Conservation (phyloP, 2,888 invertebrate species). For the Gibbula magus region DNA sequence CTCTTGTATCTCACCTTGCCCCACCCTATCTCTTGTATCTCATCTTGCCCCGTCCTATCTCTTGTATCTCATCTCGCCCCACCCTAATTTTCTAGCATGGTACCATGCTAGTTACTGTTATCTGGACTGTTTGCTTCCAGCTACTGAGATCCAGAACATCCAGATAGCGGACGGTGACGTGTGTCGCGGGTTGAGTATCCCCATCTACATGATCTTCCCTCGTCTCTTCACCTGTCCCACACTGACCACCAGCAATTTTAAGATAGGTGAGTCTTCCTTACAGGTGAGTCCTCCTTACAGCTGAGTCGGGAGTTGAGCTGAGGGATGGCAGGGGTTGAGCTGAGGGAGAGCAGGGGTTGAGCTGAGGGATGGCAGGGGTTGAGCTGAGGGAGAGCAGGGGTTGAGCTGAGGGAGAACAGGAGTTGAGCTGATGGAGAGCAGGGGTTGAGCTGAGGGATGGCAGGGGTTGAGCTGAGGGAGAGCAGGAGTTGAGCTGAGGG, state of each 20-base stretch:
- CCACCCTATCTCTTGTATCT: no score
- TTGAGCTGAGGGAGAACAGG: not conserved
- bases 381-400: not conserved
- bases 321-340: not conserved
- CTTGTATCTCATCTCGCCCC: no score
- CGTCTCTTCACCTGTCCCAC: conserved; percentile 96
- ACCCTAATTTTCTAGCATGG: not conserved
- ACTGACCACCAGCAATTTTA: conserved; percentile 91
- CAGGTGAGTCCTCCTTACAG: no score
- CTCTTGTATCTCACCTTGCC: no score
- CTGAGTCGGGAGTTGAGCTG: not conserved
- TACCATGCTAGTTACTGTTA: not conserved
- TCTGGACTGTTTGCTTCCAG: conserved; percentile 76
- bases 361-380: not conserved
- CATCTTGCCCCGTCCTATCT: no score
- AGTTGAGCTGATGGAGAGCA: no score
- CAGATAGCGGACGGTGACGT: conserved; percentile 97
- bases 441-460: no score
- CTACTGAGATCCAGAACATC: conserved; percentile 98
- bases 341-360: not conserved
- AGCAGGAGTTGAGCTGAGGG: no score
- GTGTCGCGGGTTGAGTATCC: conserved; percentile 86
- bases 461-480: no score
- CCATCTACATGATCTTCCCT: conserved; percentile 96
- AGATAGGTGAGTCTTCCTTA: conserved; percentile 84